Percentiles rank a stretch among this genome's conserved stretches.
Conservation (phyloP, 1,140 invertebrate species). For the Nylanderia fulva region DNA sequence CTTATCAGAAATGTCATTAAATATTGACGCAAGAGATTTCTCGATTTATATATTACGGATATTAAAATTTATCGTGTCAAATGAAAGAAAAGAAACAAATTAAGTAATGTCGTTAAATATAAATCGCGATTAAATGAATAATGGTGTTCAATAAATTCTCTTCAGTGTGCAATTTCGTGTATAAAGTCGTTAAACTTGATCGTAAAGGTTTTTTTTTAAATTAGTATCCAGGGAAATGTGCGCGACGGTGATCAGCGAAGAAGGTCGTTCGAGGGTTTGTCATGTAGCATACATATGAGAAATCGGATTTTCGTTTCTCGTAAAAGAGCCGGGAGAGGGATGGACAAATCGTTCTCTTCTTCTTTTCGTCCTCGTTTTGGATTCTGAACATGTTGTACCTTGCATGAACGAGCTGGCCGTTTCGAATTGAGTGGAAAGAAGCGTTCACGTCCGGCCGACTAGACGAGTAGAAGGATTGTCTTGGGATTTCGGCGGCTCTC, state of each 20-base stretch:
- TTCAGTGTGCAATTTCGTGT: background rate
- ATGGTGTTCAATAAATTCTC: background rate
- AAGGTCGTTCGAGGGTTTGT: constrained; percentile 17
- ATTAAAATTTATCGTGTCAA: constrained; percentile 10
- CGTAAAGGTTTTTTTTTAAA: constrained; percentile 13
- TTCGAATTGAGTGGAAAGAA: constrained; percentile 38
- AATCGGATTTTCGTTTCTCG: constrained; percentile 62
- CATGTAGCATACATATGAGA: constrained; percentile 23
- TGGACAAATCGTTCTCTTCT: constrained; percentile 30
- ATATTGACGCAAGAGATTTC: background rate
- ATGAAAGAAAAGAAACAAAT: background rate
- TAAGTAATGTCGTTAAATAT: background rate
- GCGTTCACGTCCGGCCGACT: constrained; percentile 57
- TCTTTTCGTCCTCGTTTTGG: constrained; percentile 32
- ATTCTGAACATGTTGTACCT: constrained; percentile 44
- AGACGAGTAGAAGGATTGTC: constrained; percentile 62
- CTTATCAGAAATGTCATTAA: background rate
- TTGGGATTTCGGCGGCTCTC: constrained; percentile 29
- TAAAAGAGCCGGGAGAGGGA: background rate
- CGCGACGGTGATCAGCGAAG: background rate
- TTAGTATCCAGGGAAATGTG: constrained; percentile 47
- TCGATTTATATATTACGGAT: background rate
- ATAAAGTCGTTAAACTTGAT: background rate
- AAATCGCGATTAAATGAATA: background rate
- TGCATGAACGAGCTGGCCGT: constrained; percentile 23